phyloP scores from a whole-genome alignment of 1,140 invertebrate species.

The Hylaeus volcanicus region DNA sequence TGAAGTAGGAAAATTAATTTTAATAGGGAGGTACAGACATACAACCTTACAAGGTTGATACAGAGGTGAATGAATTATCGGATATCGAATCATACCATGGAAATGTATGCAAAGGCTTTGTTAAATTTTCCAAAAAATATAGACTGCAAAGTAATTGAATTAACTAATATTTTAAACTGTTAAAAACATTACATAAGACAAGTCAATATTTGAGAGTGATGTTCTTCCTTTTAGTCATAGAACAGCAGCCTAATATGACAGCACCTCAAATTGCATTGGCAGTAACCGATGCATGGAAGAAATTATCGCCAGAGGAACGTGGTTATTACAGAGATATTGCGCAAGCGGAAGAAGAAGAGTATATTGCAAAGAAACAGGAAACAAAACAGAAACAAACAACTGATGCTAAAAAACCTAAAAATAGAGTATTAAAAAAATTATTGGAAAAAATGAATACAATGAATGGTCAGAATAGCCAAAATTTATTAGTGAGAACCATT shows the following conservation, averaged over 20 bases:
- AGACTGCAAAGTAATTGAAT: conserved; percentile 72
- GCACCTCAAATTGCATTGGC: conserved; percentile 74
- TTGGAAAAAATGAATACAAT: conserved; percentile 67
- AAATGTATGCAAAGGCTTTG: conserved; percentile 19
- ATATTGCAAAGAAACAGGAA: conserved; percentile 6
- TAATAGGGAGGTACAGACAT: conserved; percentile 59
- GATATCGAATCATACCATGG: neutral
- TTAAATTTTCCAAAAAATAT: conserved; percentile 69
- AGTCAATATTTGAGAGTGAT: conserved; percentile 23
- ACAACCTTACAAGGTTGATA: conserved; percentile 20
- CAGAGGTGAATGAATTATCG: neutral
- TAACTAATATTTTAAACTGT: neutral
- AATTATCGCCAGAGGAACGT: conserved; percentile 75
- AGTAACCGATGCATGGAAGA: conserved; percentile 76
- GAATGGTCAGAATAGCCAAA: conserved; percentile 54
- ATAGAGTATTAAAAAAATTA: conserved; percentile 60
- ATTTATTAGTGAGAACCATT: conserved; percentile 59
- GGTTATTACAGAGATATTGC: conserved; percentile 76
- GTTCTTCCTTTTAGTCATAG: conserved; percentile 51
- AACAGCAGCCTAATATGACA: conserved; percentile 73
- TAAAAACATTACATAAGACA: neutral
- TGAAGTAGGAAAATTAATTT: conserved; percentile 22
- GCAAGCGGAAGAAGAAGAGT: conserved; percentile 33
- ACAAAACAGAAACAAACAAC: conserved; percentile 42
- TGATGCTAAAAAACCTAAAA: conserved; percentile 57